phyloP scores from a whole-genome alignment of 2,888 invertebrate genomes.

The Caenorhabditis auriculariae region DNA sequence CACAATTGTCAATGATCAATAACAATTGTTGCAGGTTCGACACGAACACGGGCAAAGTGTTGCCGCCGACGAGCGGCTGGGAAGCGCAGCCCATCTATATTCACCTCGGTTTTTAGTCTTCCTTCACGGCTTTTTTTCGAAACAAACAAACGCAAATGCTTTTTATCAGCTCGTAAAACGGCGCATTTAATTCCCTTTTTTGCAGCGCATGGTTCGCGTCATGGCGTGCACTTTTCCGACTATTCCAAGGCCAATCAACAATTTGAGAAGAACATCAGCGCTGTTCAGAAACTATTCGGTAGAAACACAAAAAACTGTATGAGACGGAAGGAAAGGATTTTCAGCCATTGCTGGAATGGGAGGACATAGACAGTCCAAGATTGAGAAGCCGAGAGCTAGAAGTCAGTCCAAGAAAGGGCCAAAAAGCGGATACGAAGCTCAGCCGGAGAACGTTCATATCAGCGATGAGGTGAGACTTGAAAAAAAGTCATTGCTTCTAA shows the following conservation, averaged over 20 bases:
- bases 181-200: slow-evolving; percentile 9
- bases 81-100: slow-evolving; percentile 39
- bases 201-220: slow-evolving; percentile 43
- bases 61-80: slow-evolving; percentile 43
- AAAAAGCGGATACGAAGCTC: slow-evolving; percentile 43
- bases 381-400: slow-evolving; percentile 23
- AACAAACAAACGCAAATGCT: background rate
- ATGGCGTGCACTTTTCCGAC: slow-evolving; percentile 40
- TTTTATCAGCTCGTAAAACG: slow-evolving; percentile 2
- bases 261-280: slow-evolving; percentile 42
- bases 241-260: slow-evolving; percentile 42
- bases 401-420: slow-evolving; percentile 22
- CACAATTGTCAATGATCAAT: too few species aligned
- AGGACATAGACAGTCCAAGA: slow-evolving; percentile 7
- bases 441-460: slow-evolving; percentile 41
- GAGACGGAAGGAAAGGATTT: slow-evolving; percentile 3
- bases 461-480: slow-evolving; percentile 28
- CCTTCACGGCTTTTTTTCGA: background rate
- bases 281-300: slow-evolving; percentile 46
- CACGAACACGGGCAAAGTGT: slow-evolving; percentile 39
- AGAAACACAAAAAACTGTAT: slow-evolving; percentile 5
- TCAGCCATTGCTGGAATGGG: slow-evolving; percentile 37
- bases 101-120: slow-evolving; percentile 30
- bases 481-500: background rate
- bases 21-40: slow-evolving; percentile 43